Evolutionary conservation across 1,140 invertebrate genomes (phyloP).

Genomic region (Scaptomyza pallida): DNA sequence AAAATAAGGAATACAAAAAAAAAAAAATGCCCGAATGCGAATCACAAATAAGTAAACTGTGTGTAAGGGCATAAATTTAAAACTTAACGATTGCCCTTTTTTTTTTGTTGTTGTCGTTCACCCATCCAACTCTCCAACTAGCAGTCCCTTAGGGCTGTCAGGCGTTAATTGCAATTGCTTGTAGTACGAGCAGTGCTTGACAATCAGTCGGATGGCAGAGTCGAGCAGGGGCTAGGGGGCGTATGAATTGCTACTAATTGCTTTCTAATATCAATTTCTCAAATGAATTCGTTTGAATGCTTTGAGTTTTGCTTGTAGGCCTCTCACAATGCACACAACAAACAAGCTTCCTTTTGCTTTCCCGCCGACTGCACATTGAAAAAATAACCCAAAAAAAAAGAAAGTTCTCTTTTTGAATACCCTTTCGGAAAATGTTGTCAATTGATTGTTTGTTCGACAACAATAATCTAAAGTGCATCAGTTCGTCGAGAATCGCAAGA

Average conservation of each 20-base stretch:
- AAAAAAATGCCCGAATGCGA: no score
- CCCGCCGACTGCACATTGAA: slow-evolving; percentile 37
- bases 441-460: no score
- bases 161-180: slow-evolving; percentile 55
- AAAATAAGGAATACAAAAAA: slow-evolving; percentile 17
- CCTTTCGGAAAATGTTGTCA: background rate
- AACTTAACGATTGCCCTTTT: slow-evolving; percentile 59
- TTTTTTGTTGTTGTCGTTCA: background rate
- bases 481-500: background rate
- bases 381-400: slow-evolving; percentile 44
- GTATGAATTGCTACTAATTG: slow-evolving; percentile 70
- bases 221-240: no score
- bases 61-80: slow-evolving; percentile 65
- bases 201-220: background rate
- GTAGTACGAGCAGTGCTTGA: slow-evolving; percentile 26
- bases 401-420: background rate
- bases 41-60: slow-evolving; percentile 53
- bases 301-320: slow-evolving; percentile 46
- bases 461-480: no score
- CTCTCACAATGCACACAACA: background rate
- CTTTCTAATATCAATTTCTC: slow-evolving; percentile 71
- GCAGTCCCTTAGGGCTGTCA: slow-evolving; percentile 23
- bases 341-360: slow-evolving; percentile 20
- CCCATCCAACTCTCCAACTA: background rate
- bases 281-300: slow-evolving; percentile 67